Conservation (phyloP, 1,140 invertebrate genomes). For the Eueides isabella region DNA sequence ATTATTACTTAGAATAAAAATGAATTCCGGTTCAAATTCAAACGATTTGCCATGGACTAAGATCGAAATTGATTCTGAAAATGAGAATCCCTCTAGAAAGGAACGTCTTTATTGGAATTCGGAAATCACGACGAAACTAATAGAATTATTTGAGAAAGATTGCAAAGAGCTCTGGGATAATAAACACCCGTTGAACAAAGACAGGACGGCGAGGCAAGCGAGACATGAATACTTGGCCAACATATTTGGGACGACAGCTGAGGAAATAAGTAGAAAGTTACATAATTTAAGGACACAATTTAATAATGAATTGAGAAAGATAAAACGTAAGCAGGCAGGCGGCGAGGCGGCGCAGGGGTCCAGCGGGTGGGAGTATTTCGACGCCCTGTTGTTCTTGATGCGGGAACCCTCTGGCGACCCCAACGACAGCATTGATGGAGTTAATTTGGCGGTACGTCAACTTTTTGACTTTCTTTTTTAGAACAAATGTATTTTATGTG, state of each 20-base stretch:
- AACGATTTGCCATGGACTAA: constrained; percentile 59
- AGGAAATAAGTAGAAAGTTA: constrained; percentile 70
- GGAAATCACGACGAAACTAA: constrained; percentile 66
- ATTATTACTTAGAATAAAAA: constrained; percentile 33
- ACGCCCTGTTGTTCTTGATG: constrained; percentile 66
- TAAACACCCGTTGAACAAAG: constrained; percentile 61
- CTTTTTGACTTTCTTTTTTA: constrained; percentile 1
- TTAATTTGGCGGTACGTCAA: constrained; percentile 66
- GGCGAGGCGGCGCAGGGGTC: constrained; percentile 45
- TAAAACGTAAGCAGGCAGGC: constrained; percentile 57
- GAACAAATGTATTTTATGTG: neutral
- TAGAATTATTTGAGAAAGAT: constrained; percentile 62
- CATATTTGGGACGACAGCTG: constrained; percentile 60
- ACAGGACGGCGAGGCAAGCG: constrained; percentile 51
- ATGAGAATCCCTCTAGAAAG: constrained; percentile 39
- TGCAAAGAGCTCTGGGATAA: constrained; percentile 69
- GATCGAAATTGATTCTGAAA: constrained; percentile 59
- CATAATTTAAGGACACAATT: constrained; percentile 75
- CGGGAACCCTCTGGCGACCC: constrained; percentile 53
- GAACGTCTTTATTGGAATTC: constrained; percentile 56
- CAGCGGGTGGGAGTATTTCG: constrained; percentile 76
- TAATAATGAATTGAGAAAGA: constrained; percentile 73
- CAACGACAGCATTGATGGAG: constrained; percentile 56
- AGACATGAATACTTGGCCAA: constrained; percentile 63
- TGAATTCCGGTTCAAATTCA: constrained; percentile 68